Percentiles rank a stretch among this genome's conserved stretches.
Conservation (phyloP, 2,888 invertebrate species). For the Tyria jacobaeae region DNA sequence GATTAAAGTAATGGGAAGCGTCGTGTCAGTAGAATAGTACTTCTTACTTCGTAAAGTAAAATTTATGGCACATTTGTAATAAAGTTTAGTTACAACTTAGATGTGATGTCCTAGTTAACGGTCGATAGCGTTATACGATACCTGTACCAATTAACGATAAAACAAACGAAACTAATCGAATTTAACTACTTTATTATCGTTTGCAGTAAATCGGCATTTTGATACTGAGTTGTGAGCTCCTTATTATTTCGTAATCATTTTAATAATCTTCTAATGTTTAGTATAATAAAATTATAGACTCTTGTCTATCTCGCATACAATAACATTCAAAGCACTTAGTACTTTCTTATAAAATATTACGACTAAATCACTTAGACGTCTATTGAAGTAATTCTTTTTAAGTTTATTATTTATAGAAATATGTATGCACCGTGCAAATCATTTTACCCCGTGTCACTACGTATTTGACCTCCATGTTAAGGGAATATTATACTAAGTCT, state of each 20-base stretch:
- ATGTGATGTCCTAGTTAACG: not conserved
- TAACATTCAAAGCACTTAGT: too few species aligned
- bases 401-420: too few species aligned
- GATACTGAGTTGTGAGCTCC: not conserved
- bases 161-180: constrained; percentile 40
- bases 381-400: too few species aligned
- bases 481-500: too few species aligned
- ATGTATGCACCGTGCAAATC: too few species aligned
- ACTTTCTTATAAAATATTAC: too few species aligned
- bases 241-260: not conserved
- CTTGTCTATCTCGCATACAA: too few species aligned
- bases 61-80: not conserved
- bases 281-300: too few species aligned
- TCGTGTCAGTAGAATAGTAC: not conserved
- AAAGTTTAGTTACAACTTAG: not conserved
- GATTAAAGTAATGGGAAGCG: too few species aligned
- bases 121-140: constrained; percentile 2
- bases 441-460: too few species aligned
- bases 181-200: constrained; percentile 14
- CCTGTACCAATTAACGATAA: constrained; percentile 30
- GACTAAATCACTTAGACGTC: too few species aligned
- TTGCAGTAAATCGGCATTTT: constrained; percentile 10
- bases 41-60: not conserved
- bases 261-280: too few species aligned
- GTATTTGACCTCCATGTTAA: not conserved